phyloP scores from a whole-genome alignment of 2,797 vertebrate genomes.

The Cottoperca gobio region DNA sequence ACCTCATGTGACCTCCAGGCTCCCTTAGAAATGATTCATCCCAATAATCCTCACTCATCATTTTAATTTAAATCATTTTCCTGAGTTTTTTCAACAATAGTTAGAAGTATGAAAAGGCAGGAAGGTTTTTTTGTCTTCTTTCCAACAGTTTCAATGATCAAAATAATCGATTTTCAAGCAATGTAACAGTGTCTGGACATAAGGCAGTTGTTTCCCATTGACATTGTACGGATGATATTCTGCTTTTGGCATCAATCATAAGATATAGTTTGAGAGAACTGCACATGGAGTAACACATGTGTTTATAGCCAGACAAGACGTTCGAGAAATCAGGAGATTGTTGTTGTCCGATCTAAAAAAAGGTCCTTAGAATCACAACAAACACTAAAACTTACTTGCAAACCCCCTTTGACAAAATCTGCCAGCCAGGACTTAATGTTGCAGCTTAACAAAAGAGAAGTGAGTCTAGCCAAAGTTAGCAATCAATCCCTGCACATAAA shows the following conservation, averaged over 20 bases:
- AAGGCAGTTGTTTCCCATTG: background rate
- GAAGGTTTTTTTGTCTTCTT: background rate
- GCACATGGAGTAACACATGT: background rate
- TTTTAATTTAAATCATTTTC: background rate
- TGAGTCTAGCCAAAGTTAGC: constrained; percentile 43
- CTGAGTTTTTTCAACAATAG: too few relatives aligned
- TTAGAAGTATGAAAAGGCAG: background rate
- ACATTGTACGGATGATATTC: background rate
- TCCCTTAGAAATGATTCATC: background rate
- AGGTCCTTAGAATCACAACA: background rate
- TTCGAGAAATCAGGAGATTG: background rate
- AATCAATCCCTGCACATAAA: constrained; percentile 72
- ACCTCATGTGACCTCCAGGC: background rate
- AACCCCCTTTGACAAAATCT: background rate
- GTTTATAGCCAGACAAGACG: background rate
- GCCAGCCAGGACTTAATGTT: constrained; percentile 23
- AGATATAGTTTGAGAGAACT: background rate
- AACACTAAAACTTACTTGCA: background rate
- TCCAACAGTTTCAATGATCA: background rate
- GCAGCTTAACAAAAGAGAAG: constrained; percentile 42
- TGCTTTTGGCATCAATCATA: background rate
- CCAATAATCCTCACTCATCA: background rate
- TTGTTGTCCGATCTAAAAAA: background rate
- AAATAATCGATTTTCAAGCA: background rate
- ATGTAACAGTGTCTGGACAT: background rate